These are phyloP conservation scores for Dinomys branickii DNA, from an alignment of 2,113 vertebrate genomes.

Conservation along the genomic window DNA sequence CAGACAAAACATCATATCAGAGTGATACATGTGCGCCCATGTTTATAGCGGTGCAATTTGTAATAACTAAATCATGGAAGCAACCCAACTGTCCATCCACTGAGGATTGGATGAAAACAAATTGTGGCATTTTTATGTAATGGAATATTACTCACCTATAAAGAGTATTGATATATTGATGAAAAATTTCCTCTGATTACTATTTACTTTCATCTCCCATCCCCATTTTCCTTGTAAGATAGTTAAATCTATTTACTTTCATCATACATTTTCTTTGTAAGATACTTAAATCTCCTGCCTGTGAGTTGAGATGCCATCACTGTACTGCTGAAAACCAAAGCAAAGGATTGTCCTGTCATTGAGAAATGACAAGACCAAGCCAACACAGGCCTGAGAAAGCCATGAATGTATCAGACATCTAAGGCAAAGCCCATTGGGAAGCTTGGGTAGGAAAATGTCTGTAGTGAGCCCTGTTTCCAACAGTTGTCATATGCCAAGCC, in stretches of 20 bases:
- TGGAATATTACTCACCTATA: no score
- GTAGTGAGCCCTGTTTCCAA: background rate
- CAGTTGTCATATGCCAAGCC: background rate
- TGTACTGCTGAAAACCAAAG: background rate
- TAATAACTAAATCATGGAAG: no score
- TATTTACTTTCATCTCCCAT: background rate
- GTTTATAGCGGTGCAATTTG: no score
- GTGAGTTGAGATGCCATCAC: background rate
- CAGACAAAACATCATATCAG: no score
- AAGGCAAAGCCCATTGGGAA: background rate
- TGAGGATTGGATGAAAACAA: no score
- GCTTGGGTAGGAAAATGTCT: background rate
- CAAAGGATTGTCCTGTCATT: background rate
- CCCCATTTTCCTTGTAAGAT: background rate
- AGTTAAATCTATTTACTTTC: background rate
- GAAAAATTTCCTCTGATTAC: background rate
- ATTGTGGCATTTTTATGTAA: no score
- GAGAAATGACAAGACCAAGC: background rate
- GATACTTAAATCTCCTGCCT: background rate
- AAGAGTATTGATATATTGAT: background rate
- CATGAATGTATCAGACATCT: accelerated
- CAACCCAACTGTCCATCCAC: no score
- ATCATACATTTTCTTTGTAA: background rate
- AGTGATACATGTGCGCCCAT: no score
- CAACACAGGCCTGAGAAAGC: background rate